Evolutionary conservation across 2,113 vertebrate genomes (phyloP), one percentile per base, ranked within the genome.

Genomic region (Cisticola juncidis): DNA sequence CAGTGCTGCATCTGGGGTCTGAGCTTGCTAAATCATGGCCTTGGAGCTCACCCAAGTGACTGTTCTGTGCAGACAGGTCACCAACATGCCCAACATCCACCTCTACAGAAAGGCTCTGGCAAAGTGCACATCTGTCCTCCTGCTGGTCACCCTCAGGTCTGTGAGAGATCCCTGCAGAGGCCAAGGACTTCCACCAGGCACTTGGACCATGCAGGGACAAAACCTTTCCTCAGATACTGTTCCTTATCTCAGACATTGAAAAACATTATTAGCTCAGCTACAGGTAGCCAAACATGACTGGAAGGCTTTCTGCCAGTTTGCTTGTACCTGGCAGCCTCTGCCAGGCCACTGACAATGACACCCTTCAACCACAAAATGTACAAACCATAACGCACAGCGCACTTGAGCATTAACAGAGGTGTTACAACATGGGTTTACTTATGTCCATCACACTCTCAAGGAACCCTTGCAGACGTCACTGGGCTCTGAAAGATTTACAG

Each of bases 111-210:
- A 66, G 26, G 42, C 16, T 36, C 47, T 31, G 42, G 51, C 42
- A 78, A 38, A 0, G 1, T 22, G 11, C 14, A 6, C 31, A 26
- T 35, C n/a, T 78, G 22, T 66, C 33, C 28, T 18, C 21, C 53
- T 3, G 0, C 69, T 78, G 23, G 24, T 50, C 42, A 26, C 35
- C 29, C 44, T 51, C 40, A 1, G 1, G 25, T 47, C 36, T 0
- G 0, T 36, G 47, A 74, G 38, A 68, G 51, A 36, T 21, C 29
- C 44, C 38, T 62, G 26, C 16, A 44, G 31, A 23, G 14, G 20
- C 12, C 48, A 22, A 66, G 16, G 47, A 15, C 26, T 86, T 54
- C 65, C 35, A 44, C 0, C 0, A 54, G 38, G 44, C 35, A 33
- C 69, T 25, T 28, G 58, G 33, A 76, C 29, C 21, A 40, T 0